A percentile compares a stretch with the other conserved stretches of the same genome.
Evolutionary conservation across 2,797 vertebrate species (phyloP).

Genomic region (Brachyalestes nurse): DNA sequence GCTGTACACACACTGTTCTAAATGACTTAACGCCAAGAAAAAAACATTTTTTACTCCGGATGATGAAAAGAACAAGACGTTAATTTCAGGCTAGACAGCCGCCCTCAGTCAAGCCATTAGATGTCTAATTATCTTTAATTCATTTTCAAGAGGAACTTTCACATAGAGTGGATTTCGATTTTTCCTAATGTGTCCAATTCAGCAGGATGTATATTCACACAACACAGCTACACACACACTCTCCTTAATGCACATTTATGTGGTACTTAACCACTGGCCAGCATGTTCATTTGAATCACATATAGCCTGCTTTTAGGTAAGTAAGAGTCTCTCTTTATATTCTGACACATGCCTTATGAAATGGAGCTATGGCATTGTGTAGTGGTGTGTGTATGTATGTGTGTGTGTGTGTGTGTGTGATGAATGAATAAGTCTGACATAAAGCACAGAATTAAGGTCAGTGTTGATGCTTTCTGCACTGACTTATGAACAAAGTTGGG

Average conservation of each 20-base stretch:
- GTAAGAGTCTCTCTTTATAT: constrained; percentile 13
- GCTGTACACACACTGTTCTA: too few relatives aligned
- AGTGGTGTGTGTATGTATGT: neutral
- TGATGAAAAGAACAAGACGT: neutral
- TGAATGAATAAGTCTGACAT: constrained; percentile 21
- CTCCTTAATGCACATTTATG: neutral
- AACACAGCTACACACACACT: neutral
- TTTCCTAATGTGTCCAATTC: neutral
- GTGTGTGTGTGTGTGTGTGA: constrained; percentile 5
- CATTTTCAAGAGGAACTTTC: constrained; percentile 2
- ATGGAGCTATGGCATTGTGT: constrained; percentile 22
- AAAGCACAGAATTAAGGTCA: constrained; percentile 51
- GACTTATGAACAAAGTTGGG: constrained; percentile 5
- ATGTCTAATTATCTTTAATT: neutral
- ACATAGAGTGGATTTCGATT: neutral
- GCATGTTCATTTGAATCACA: neutral
- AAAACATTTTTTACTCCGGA: neutral
- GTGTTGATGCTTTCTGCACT: neutral
- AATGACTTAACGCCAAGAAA: too few relatives aligned
- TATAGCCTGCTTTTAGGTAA: constrained; percentile 41
- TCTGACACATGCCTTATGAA: constrained; percentile 24
- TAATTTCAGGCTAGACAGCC: neutral
- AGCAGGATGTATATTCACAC: neutral
- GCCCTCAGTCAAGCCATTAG: neutral
- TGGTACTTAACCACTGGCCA: neutral